Conservation (phyloP, 2,888 invertebrate species). For the Euplagia quadripunctaria region DNA sequence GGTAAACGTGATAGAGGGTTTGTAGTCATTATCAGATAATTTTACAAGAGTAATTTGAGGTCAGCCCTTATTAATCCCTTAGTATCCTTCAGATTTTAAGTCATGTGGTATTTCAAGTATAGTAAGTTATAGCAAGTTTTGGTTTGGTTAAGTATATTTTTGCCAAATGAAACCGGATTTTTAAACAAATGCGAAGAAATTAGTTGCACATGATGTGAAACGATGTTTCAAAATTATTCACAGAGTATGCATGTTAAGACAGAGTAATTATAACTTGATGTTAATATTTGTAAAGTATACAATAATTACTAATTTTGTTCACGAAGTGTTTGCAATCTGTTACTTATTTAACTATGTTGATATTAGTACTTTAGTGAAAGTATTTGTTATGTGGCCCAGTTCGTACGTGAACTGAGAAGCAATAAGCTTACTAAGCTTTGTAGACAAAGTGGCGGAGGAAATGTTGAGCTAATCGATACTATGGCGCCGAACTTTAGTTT, state of each 20-base stretch:
- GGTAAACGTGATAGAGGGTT: background rate
- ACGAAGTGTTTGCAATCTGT: background rate
- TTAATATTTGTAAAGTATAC: background rate
- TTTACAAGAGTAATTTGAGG: too few relatives aligned
- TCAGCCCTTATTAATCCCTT: too few relatives aligned
- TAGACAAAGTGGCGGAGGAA: slow-evolving; percentile 28
- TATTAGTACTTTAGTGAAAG: background rate
- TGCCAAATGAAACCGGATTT: too few relatives aligned
- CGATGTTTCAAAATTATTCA: background rate
- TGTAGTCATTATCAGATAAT: background rate
- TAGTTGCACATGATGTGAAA: background rate
- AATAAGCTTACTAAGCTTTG: slow-evolving; percentile 44
- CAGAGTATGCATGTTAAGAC: background rate
- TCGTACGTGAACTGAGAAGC: slow-evolving; percentile 45
- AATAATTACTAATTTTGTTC: background rate
- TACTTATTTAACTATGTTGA: background rate
- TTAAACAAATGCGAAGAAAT: too few relatives aligned
- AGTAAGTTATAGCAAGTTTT: too few relatives aligned
- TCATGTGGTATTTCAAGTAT: too few relatives aligned
- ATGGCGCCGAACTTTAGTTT: slow-evolving; percentile 25
- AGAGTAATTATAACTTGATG: background rate
- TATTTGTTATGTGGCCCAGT: slow-evolving; percentile 12
- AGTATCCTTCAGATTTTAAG: too few relatives aligned
- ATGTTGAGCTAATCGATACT: slow-evolving; percentile 29
- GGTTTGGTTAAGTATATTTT: too few relatives aligned